These are phyloP conservation scores for Manis pentadactyla DNA, from an alignment of 2,797 vertebrate species.

Conservation along the genomic window DNA sequence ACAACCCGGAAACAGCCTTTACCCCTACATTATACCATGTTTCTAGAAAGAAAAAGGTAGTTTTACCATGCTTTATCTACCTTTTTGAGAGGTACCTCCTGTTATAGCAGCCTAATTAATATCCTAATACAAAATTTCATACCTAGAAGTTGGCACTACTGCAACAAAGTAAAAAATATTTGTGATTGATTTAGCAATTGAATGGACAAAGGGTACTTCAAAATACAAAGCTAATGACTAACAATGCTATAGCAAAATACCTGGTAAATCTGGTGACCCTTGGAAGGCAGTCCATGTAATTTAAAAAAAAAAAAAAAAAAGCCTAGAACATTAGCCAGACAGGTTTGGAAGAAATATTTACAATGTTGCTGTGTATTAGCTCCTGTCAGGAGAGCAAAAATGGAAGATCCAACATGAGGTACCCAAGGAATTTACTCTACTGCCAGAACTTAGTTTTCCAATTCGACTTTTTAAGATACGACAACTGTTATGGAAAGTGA, in stretches of 20 bases:
- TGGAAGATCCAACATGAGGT: background rate
- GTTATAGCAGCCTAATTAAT: background rate
- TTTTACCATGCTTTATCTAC: background rate
- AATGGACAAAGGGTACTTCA: background rate
- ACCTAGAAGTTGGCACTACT: background rate
- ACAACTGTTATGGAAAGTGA: background rate
- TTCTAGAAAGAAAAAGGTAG: background rate
- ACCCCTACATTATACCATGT: background rate
- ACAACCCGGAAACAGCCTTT: background rate
- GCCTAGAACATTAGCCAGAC: background rate
- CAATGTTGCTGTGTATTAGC: background rate
- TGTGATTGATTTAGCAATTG: background rate
- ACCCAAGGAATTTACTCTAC: background rate
- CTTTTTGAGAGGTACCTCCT: background rate
- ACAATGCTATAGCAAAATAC: background rate
- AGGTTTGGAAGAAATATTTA: background rate
- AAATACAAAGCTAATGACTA: background rate
- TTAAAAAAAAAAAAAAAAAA: background rate
- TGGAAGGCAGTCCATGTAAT: background rate
- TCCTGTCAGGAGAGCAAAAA: background rate
- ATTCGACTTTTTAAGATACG: background rate
- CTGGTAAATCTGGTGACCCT: background rate
- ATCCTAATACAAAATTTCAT: background rate
- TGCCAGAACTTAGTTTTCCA: background rate
- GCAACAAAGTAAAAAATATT: background rate